Evolutionary conservation across 2,797 vertebrate genomes (phyloP), one percentile per base, ranked within the genome.

Genomic region (Sebastes minor): DNA sequence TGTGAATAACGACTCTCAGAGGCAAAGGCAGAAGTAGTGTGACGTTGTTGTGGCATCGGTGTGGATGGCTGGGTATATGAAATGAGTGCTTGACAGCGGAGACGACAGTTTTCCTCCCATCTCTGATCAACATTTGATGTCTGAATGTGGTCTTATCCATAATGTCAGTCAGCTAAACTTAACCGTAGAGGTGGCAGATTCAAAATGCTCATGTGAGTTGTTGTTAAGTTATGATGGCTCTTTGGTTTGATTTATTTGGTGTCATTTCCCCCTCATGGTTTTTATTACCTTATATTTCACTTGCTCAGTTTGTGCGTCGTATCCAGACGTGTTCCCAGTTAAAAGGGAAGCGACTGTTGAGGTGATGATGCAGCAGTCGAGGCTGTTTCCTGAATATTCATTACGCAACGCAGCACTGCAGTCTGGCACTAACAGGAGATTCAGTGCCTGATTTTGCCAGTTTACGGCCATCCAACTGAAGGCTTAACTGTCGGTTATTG

Each of bases 281-380:
- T 52, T 68, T 59, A 67, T 68, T 62, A 65, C 14, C 0, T 64
- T 42, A 53, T 56, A 67, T 61, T 61, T 65, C 66, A 60, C 27
- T 14, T 6, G 28, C 32, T 46, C 23, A 20, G 49, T 55, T 52
- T 1, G 52, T 59, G 59, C 22, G 6, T 63, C 9, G 20, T 25
- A 12, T 13, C 12, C 33, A 1, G 10, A 38, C 3, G 0, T 27
- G 3, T 9, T 33, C 32, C 18, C 3, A 9, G 8, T 18, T 1
- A 20, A 57, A 67, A 53, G 49, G 42, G 55, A 66, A 57, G 18
- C 49, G 27, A 18, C 22, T 70, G 78, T 63, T 71, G 64, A 61
- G 71, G 8, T 5, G 22, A 1, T 6, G 18, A 57, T 23, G 20
- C 20, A 53, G 30, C 2, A 1, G 1, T 14, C 2, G 1, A 33